phyloP scores from a whole-genome alignment of 2,113 vertebrate species.

The Ceyx cyanopectus region DNA sequence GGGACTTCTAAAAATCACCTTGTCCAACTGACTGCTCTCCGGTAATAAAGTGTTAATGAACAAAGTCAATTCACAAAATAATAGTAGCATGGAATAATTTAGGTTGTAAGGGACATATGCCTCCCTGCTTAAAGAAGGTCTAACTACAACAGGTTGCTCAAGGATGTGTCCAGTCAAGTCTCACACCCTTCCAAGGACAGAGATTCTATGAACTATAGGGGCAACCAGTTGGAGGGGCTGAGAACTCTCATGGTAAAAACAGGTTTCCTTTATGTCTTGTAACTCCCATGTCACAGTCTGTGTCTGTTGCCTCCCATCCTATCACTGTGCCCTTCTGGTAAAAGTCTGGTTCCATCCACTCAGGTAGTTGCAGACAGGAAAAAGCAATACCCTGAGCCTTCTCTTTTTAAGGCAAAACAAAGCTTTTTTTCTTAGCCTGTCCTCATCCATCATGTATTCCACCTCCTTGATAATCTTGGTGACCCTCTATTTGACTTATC shows the following conservation, averaged over 20 bases:
- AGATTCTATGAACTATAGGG: not conserved
- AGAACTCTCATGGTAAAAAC: not conserved
- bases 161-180: not conserved
- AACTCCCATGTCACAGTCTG: not conserved
- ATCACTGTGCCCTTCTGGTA: not conserved
- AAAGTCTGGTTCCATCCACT: not conserved
- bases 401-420: not conserved
- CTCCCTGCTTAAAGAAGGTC: not conserved
- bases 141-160: not conserved
- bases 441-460: not conserved
- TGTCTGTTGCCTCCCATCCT: not conserved
- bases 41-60: not conserved
- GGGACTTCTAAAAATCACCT: not conserved
- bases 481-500: not conserved
- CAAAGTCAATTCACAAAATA: not conserved
- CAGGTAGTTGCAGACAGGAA: not conserved
- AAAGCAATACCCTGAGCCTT: not conserved
- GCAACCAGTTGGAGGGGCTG: not conserved
- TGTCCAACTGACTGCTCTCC: not conserved
- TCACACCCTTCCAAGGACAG: not conserved
- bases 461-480: not conserved
- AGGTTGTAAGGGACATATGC: not conserved
- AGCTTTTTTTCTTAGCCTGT: not conserved
- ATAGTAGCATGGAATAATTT: not conserved
- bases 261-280: not conserved